phyloP scores from a whole-genome alignment of 2,888 invertebrate species.

The Philopedon plagiatum region DNA sequence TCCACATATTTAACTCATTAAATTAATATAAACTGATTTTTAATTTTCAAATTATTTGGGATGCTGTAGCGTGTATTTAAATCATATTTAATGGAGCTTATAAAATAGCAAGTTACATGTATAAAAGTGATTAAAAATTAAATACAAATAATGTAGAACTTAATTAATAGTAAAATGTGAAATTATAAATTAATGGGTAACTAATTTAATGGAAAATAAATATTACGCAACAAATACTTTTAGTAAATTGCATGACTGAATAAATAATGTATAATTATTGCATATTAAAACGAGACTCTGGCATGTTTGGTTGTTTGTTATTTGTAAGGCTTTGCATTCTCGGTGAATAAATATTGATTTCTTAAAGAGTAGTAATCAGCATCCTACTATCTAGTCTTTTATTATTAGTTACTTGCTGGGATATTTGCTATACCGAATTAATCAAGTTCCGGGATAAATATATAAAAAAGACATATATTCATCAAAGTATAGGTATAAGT shows the following conservation, averaged over 20 bases:
- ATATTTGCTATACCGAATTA: too few relatives aligned
- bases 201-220: slow-evolving; percentile 5
- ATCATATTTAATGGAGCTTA: neutral
- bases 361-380: too few relatives aligned
- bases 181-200: neutral
- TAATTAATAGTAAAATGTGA: slow-evolving; percentile 4
- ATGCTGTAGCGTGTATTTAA: neutral
- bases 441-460: too few relatives aligned
- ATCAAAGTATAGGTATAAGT: too few relatives aligned
- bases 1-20: neutral
- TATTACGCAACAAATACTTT: neutral
- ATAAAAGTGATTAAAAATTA: slow-evolving; percentile 5
- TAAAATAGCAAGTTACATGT: neutral
- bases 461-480: too few relatives aligned
- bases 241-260: neutral
- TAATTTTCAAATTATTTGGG: neutral
- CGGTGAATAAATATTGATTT: neutral
- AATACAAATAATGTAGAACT: neutral
- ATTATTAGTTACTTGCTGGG: too few relatives aligned
- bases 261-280: neutral
- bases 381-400: too few relatives aligned
- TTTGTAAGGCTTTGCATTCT: neutral
- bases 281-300: neutral
- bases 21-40: slow-evolving; percentile 5
- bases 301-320: neutral